Base-by-base conservation (phyloP, 2,888 invertebrate species). In the Trichopria drosophilae region DNA sequence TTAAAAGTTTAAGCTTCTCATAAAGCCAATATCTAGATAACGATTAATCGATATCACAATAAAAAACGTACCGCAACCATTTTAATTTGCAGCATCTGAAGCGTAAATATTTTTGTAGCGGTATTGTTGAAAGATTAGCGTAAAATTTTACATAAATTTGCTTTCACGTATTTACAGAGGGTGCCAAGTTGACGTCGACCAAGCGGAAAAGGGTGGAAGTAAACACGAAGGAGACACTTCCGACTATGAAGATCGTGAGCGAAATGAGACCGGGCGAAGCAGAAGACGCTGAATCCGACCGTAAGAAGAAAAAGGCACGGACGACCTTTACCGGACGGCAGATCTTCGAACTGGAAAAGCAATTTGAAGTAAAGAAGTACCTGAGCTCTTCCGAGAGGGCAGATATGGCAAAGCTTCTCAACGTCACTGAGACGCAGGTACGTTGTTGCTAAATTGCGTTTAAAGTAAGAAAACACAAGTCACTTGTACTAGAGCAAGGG, bases 391-490 rank as follows among this genome's bases (percentile, higher is more conserved):
- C 91, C 56, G 96, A 96, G 76, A 78, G 96, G 60, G 88, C 93
- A 24, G 95, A 95, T 65, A 91, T 96, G 92, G 95, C 96, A 18
- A 90, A 92, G 66, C 79, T 93, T 56, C 82, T 96, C 50, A 92
- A 90, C 74, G 96, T 96, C 55, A 96, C 96, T 1, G 96, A 96
- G 79, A 95, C 95, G 28, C 96, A 96, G 90, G 95, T 95, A 72
- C 41, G 58, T 53, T 24, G 10, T 28, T 31, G 19, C 28, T 36
- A 45, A 40, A 18, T 51, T 51, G n/a, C n/a, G n/a, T n/a, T n/a
- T n/a, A n/a, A n/a, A n/a, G n/a, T n/a, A n/a, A n/a, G n/a, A n/a
- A n/a, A n/a, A n/a, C n/a, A n/a, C n/a, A n/a, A n/a, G n/a, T n/a
- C n/a, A n/a, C n/a, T n/a, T n/a, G n/a, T n/a, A n/a, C n/a, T n/a